Evolutionary conservation across 2,888 invertebrate species (phyloP), one percentile per base, ranked within the genome.

Genomic region (Hedychridium roseum): DNA sequence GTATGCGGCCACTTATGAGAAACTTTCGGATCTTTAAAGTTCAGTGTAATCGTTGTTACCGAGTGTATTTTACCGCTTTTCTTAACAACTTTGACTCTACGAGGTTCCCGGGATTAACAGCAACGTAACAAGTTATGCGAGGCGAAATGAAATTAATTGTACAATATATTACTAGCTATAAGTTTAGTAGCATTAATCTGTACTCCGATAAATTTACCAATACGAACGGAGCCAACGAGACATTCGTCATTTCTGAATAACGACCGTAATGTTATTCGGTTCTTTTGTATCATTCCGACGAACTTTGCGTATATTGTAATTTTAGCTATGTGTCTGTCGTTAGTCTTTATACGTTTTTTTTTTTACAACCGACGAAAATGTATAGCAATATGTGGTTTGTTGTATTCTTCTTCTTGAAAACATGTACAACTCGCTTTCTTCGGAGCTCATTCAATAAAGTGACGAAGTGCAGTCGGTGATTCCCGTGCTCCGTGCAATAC

Each of bases 321-420:
- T 59, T 66, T 62, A 60, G 58, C 44, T 56, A 38, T 53, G 50
- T 64, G 55, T 60, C 48, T 45, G 44, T 57, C 41, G 42, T 60
- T 60, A 67, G 55, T 54, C 43, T 55, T 55, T 57, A 55, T 53
- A 50, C n/a, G n/a, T n/a, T n/a, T n/a, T 50, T 52, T 56, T 48
- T 60, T 62, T 63, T 68, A 57, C 54, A 63, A 61, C 48, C 50
- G 39, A 43, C 17, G 47, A 58, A 57, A 61, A 52, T 66, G 64
- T 70, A 64, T 71, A 67, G 56, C 54, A 61, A 62, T 62, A 64
- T 57, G 67, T 59, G 58, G 71, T 70, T 71, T 70, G 71, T 70
- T 72, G 71, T 72, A 72, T 71, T 72, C 71, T 72, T 68, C 54
- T 63, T 68, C 62, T 62, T 61, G 54, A 62, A 68, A 60, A 50